Evolutionary conservation across 2,888 invertebrate species (phyloP).

Genomic region (Tetragonula carbonaria): DNA sequence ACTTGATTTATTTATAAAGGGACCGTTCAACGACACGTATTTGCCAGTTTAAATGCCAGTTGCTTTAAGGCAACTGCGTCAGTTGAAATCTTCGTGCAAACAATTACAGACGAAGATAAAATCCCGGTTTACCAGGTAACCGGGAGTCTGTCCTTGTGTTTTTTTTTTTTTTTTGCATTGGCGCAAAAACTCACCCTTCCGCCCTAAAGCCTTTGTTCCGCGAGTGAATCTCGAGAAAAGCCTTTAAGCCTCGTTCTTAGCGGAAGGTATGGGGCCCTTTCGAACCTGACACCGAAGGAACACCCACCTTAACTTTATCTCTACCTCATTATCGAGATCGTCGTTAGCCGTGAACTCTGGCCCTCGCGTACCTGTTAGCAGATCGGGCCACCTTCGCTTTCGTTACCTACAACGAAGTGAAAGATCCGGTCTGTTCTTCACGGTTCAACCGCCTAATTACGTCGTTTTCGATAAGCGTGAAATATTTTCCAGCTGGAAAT

Average conservation of each 20-base stretch:
- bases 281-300: conserved; percentile 56
- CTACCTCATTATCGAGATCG: conserved; percentile 67
- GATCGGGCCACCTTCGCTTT: conserved; percentile 61
- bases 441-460: conserved; percentile 51
- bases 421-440: conserved; percentile 33
- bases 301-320: conserved; percentile 65
- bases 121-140: neutral
- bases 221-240: conserved; percentile 21
- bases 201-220: neutral
- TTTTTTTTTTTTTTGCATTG: neutral
- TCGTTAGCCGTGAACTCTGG: conserved; percentile 66
- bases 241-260: neutral
- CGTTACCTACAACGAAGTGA: conserved; percentile 59
- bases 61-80: neutral
- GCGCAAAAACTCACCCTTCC: neutral
- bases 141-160: neutral
- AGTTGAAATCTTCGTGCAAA: neutral
- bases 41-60: neutral
- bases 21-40: neutral
- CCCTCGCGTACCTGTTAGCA: conserved; percentile 60
- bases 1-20: neutral
- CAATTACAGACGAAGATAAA: neutral
- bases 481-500: neutral
- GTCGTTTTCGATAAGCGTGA: conserved; percentile 23
- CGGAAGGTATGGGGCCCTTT: conserved; percentile 27